A percentile compares a stretch with the other conserved stretches of the same genome.
These are phyloP conservation scores for Arrhamphus sclerolepis DNA, from an alignment of 2,797 vertebrate species.

Conservation along the genomic window DNA sequence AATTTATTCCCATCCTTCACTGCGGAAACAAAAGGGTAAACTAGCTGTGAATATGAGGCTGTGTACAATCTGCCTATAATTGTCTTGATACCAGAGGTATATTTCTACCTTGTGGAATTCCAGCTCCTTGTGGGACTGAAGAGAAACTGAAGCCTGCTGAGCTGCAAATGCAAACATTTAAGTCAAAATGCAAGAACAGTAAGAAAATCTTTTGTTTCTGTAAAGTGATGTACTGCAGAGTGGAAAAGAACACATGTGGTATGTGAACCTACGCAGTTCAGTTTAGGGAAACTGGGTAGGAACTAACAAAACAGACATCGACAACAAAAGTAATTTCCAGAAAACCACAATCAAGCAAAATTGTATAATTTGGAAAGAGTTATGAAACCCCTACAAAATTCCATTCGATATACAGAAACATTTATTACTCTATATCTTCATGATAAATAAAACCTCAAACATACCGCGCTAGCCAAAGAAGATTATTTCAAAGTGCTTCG, in stretches of 20 bases:
- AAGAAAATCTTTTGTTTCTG: not conserved
- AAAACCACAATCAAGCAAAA: not conserved
- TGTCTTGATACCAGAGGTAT: not conserved
- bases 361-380: not conserved
- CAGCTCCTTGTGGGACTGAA: constrained; percentile 62
- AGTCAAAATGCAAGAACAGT: constrained; percentile 10
- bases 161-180: constrained; percentile 46
- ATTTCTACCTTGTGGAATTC: constrained; percentile 69
- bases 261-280: not conserved
- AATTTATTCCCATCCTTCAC: constrained; percentile 81
- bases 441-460: not conserved
- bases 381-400: not conserved
- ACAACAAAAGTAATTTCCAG: too few relatives aligned
- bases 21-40: constrained; percentile 19
- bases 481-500: not conserved
- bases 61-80: not conserved
- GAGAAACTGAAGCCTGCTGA: constrained; percentile 62
- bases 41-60: not conserved
- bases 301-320: not conserved
- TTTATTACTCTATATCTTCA: not conserved
- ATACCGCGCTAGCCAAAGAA: not conserved
- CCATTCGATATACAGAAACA: not conserved
- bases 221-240: too few relatives aligned
- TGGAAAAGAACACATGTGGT: too few relatives aligned
- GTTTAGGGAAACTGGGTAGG: not conserved